These are phyloP conservation scores for Iselma pallidipennis DNA, from an alignment of 2,888 invertebrate species.

Conservation along the genomic window DNA sequence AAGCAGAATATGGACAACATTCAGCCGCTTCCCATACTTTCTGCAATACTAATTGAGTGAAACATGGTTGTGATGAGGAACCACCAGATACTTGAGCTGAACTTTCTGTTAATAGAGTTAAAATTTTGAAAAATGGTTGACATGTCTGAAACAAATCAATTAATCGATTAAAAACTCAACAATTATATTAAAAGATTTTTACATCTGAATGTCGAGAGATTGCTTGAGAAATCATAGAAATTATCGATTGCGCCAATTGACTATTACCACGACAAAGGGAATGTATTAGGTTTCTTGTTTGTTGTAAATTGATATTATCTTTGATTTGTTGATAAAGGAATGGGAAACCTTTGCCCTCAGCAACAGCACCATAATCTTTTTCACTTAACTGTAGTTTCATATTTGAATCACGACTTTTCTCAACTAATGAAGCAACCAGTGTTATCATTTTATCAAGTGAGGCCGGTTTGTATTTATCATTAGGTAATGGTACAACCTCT, in stretches of 20 bases:
- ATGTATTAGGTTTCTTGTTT: constrained; percentile 89
- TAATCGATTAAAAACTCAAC: constrained; percentile 1
- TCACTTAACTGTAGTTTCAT: constrained; percentile 74
- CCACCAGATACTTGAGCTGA: constrained; percentile 57
- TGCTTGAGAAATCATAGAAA: constrained; percentile 88
- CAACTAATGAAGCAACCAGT: constrained; percentile 83
- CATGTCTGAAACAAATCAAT: constrained; percentile 63
- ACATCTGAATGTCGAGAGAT: constrained; percentile 91
- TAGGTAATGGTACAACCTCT: constrained; percentile 65
- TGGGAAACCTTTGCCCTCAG: constrained; percentile 90
- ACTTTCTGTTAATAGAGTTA: constrained; percentile 84
- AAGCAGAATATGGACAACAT: constrained; percentile 86
- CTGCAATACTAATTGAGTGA: constrained; percentile 85
- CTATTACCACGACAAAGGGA: constrained; percentile 92
- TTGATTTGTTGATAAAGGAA: constrained; percentile 94
- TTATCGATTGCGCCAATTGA: constrained; percentile 82
- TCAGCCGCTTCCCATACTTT: constrained; percentile 90
- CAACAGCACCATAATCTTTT: constrained; percentile 79
- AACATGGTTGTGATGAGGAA: constrained; percentile 83
- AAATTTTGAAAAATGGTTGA: constrained; percentile 89
- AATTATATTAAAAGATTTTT: constrained; percentile 34
- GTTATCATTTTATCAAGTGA: constrained; percentile 96
- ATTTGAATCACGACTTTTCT: constrained; percentile 81
- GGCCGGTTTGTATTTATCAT: constrained; percentile 83
- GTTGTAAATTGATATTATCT: constrained; percentile 89